phyloP scores from a whole-genome alignment of 2,113 vertebrate genomes.

The Tetrao urogallus region DNA sequence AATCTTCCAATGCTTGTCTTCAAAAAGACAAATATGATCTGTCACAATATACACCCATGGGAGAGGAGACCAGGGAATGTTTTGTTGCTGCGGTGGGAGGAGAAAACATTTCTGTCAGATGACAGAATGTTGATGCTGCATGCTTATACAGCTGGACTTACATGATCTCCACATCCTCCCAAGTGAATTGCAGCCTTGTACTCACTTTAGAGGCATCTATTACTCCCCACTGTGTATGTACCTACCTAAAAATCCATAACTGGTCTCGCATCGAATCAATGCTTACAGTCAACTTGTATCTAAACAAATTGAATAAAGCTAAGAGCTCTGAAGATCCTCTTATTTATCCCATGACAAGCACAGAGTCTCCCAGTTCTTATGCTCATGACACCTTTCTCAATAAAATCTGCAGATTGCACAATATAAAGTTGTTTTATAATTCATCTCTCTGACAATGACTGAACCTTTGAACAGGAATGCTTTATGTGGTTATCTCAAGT shows the following conservation, averaged over 20 bases:
- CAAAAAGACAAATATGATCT: not conserved
- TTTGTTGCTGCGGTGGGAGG: not conserved
- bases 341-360: constrained; percentile 75
- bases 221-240: constrained; percentile 21
- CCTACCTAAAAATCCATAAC: constrained; percentile 76
- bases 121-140: not conserved
- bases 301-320: constrained; percentile 80
- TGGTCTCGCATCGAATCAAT: constrained; percentile 68
- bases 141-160: not conserved
- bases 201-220: constrained; percentile 39
- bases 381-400: constrained; percentile 80
- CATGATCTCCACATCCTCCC: not conserved
- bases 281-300: constrained; percentile 72
- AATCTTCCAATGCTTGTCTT: not conserved
- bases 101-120: not conserved
- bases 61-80: not conserved
- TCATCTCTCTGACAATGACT: constrained; percentile 76
- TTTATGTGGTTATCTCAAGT: constrained; percentile 22
- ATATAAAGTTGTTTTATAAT: constrained; percentile 78
- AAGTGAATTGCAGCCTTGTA: constrained; percentile 1
- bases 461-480: constrained; percentile 56
- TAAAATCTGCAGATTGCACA: constrained; percentile 76
- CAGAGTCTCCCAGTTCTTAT: constrained; percentile 72
- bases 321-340: constrained; percentile 67
- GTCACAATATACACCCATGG: not conserved